Base-by-base conservation (phyloP, 1,140 invertebrate species). In the Cardiocondyla obscurior region DNA sequence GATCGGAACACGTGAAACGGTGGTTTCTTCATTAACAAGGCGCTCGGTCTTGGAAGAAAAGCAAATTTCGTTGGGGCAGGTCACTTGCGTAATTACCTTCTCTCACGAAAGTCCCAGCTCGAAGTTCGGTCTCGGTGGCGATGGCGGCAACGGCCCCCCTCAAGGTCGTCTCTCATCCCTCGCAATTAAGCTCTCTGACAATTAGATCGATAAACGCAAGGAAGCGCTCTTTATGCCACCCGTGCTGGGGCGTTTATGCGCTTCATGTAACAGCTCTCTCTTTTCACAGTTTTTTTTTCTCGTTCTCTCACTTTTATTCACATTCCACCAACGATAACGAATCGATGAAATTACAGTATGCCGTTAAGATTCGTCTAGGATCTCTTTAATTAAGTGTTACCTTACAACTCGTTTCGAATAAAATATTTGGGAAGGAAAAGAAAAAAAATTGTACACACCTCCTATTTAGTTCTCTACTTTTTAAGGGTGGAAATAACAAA, bases 31-130 rank as follows among this genome's bases (percentile, higher is more conserved):
- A 90, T 87, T 89, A 87, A 90, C 87, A 85, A 90, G 81, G 67
- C 55, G 33, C 57, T 69, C 55, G 85, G 86, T 85, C 65, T 64
- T 58, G 51, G 83, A 87, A 86, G 86, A 85, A 86, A 57, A 57
- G 74, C 64, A 89, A 90, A 87, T 89, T 86, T 81, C 57, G 85
- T 92, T 92, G 90, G 69, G 90, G 89, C 83, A 92, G 91, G 92
- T 92, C 91, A 91, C 82, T 91, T 84, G 74, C 85, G 88, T 91
- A 91, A 92, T 91, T 92, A 91, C 90, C 85, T 90, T 58, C 85
- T 90, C 88, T 89, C 90, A 91, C 90, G 90, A 74, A 92, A 92
- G 86, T 91, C 86, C 72, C 87, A 64, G 64, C 88, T 89, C 82
- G 85, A 90, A 90, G 88, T 88, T 85, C 46, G 55, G 55, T 81